phyloP scores from a whole-genome alignment of 2,797 vertebrate species.

The Clarias fuscus region DNA sequence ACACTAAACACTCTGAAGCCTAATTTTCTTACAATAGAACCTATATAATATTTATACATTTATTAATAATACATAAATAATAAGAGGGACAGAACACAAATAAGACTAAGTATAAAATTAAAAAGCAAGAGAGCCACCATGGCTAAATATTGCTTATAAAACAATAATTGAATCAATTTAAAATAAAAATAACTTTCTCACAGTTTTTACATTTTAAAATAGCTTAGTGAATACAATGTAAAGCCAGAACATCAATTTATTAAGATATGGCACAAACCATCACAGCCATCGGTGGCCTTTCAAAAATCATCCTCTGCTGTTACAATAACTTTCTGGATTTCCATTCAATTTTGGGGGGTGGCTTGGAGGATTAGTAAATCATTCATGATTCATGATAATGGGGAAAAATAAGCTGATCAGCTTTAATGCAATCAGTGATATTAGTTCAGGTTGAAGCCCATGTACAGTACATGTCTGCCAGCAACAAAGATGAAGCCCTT shows the following conservation, averaged over 20 bases:
- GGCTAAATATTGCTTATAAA: background rate
- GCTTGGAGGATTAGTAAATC: too few relatives aligned
- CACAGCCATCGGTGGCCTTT: background rate
- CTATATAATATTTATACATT: background rate
- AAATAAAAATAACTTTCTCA: background rate
- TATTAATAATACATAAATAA: background rate
- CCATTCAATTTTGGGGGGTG: background rate
- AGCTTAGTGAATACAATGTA: background rate
- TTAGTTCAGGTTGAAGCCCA: too few relatives aligned
- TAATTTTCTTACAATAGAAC: background rate
- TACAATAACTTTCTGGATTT: background rate
- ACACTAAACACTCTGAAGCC: background rate
- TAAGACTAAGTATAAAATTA: background rate
- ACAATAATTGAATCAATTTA: background rate
- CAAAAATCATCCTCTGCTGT: background rate
- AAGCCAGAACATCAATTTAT: too few relatives aligned
- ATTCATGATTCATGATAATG: too few relatives aligned
- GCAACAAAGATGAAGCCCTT: too few relatives aligned
- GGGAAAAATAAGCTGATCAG: too few relatives aligned
- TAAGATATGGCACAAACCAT: background rate
- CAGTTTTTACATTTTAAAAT: background rate
- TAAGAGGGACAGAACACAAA: background rate
- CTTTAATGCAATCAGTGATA: too few relatives aligned
- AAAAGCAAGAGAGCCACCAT: background rate
- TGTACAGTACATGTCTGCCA: too few relatives aligned